Evolutionary conservation across 2,888 invertebrate genomes (phyloP), one percentile per base, ranked within the genome.

Genomic region (Synanthedon andrenaeformis): DNA sequence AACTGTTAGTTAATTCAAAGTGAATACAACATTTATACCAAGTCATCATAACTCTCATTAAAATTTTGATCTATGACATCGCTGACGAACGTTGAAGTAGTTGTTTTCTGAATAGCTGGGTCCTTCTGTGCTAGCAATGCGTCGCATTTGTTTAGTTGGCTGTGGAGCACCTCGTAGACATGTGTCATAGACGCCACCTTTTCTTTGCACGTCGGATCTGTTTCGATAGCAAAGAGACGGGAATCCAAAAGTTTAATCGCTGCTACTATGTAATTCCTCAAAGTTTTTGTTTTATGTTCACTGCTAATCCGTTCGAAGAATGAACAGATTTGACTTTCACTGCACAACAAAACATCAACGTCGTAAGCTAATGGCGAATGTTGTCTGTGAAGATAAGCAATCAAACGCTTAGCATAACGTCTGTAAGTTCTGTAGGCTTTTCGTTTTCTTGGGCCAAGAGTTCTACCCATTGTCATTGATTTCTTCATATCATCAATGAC

Each of bases 401-500:
- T 89, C 57, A 89, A 62, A 49, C 88, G 71, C 58, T 88, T 88
- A 0, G 88, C 88, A 57, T 89, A 89, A 1, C 88, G 73, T 14
- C 88, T 68, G 66, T 89, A 89, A 0, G 88, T 88, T 35, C 88
- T 68, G 53, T 89, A 88, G 0, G 79, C 82, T 72, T 88, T 87
- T 49, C 88, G 78, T 60, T 89, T 89, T 51, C 82, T 73, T 0
- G 87, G 66, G 4, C 88, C 83, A 0, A 89, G 70, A 1, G 84
- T 82, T 51, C 87, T 74, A 0, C 88, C 88, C 82, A 86, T 83
- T 0, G 82, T 82, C 88, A 89, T 89, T 0, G 87, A 86, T 60
- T 88, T 89, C 61, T 89, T 89, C 88, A 89, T 88, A 28, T 88
- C 88, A 59, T 89, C 88, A 13, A 89, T 89, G 0, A 88, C 86